Evolutionary conservation across 2,113 vertebrate genomes (phyloP).

Genomic region (Thunnus thynnus): DNA sequence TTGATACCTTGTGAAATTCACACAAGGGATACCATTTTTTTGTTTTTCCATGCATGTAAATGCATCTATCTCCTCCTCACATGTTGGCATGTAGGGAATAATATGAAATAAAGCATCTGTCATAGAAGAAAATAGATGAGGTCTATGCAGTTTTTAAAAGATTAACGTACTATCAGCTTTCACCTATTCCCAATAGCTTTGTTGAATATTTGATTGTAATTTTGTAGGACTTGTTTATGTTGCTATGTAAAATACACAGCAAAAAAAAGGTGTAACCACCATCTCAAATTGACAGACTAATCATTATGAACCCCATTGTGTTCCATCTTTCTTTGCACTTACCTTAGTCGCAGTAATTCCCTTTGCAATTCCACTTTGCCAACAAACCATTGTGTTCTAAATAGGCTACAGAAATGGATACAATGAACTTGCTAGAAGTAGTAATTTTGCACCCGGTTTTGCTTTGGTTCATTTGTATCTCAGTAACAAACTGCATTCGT

Average conservation of each 20-base stretch:
- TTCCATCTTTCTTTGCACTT: constrained; percentile 1
- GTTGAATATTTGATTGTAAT: constrained; percentile 23
- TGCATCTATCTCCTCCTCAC: neutral
- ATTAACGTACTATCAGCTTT: constrained; percentile 14
- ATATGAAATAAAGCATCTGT: neutral
- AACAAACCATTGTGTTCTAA: constrained; percentile 43
- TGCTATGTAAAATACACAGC: neutral
- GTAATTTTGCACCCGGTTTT: constrained; percentile 52
- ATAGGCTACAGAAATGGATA: constrained; percentile 55
- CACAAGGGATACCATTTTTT: neutral
- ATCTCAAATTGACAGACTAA: constrained; percentile 19
- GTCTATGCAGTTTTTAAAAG: constrained; percentile 10
- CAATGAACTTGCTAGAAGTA: constrained; percentile 50
- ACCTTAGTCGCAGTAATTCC: neutral
- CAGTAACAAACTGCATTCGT: constrained; percentile 25
- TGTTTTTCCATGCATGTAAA: neutral
- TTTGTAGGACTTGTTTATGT: neutral
- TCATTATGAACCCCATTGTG: constrained; percentile 17
- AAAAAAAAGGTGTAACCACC: neutral
- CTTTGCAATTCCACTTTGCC: constrained; percentile 23
- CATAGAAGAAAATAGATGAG: too few relatives aligned
- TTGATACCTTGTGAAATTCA: constrained; percentile 23
- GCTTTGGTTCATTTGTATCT: constrained; percentile 50
- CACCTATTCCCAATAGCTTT: neutral
- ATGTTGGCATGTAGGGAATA: neutral